Evolutionary conservation across 53 echinoderm and acorn worm species (phyloP).

Genomic region (Arbacia lixula): DNA sequence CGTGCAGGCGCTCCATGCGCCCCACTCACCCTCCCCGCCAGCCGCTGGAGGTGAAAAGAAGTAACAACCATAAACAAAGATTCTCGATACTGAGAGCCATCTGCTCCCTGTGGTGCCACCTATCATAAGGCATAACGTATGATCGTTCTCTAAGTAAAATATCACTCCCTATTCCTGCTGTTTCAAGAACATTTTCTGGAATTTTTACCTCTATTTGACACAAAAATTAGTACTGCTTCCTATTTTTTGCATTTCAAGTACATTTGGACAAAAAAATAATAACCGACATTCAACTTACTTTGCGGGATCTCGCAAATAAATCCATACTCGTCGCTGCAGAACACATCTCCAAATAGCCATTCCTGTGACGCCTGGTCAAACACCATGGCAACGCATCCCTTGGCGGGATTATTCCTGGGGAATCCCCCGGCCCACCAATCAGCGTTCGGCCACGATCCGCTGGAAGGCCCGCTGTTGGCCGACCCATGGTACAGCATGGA

Average conservation of each 20-base stretch:
- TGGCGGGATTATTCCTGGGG: conserved; percentile 46
- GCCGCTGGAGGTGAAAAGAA: conserved; percentile 46
- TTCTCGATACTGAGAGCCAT: no score
- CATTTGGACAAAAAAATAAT: no score
- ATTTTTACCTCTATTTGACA: no score
- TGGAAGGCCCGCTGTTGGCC: conserved; percentile 15
- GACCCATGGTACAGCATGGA: conserved; percentile 47
- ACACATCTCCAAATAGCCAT: conserved; percentile 78
- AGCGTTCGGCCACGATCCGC: conserved; percentile 53
- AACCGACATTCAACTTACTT: no score
- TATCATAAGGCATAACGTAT: no score
- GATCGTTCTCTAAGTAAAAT: no score
- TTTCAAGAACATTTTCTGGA: no score
- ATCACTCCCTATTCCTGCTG: no score
- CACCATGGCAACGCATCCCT: conserved; percentile 69
- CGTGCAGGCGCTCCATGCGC: conserved; percentile 73
- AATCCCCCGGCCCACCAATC: conserved; percentile 67
- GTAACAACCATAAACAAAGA: background rate
- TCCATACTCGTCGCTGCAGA: conserved; percentile 54
- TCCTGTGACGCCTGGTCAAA: conserved; percentile 51
- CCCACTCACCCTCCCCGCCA: conserved; percentile 74
- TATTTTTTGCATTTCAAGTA: no score
- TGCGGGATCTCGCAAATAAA: conserved; percentile 81
- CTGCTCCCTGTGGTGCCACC: no score
- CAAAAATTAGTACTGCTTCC: no score